Evolutionary conservation across 2,888 invertebrate genomes (phyloP), one percentile per base, ranked within the genome.

Genomic region (Pyralis farinalis): DNA sequence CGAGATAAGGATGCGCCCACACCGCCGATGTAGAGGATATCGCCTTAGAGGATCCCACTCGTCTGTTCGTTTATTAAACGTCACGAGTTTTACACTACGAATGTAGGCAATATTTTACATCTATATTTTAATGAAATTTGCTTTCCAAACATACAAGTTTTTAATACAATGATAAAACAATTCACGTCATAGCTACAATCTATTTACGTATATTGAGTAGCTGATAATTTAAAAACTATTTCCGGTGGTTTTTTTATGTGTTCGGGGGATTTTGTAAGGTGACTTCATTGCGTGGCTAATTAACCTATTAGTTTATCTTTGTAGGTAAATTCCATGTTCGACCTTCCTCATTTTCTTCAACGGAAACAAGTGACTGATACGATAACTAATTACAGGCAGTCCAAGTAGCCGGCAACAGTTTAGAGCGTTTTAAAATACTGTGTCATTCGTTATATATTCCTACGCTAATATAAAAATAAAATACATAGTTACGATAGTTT

Each of bases 1-100:
- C 64, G 67, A 75, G 71, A 75, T 79, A 75, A 73, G 76, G 78
- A 81, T 75, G 81, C 72, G 72, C 74, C 73, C 74, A 79, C 73
- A 59, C 59, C 33, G 40, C 37, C 41, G 43, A 64, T 58, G 51
- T 61, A 66, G 67, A 68, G 69, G 67, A 68, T 71, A 55, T 68
- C 62, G 69, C 63, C 70, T 63, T 42, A 1, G 5, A n/a, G 11
- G 30, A 37, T 31, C 37, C 37, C 37, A 37, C 37, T 37, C 12
- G 21, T 30, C 20, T 20, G 21, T 20, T 29, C 36, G n/a, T n/a
- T 37, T 22, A 21, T 30, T 37, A 37, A 37, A 31, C 2, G 16
- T 2, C 2, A 16, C 37, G 20, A 30, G 37, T 22, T 37, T 37
- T 20, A 16, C 4, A 22, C 29, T 37, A 37, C 10, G 5, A 12